Base-by-base conservation (phyloP, 53 echinoderm and acorn worm genomes). In the Stichopus horrens region DNA sequence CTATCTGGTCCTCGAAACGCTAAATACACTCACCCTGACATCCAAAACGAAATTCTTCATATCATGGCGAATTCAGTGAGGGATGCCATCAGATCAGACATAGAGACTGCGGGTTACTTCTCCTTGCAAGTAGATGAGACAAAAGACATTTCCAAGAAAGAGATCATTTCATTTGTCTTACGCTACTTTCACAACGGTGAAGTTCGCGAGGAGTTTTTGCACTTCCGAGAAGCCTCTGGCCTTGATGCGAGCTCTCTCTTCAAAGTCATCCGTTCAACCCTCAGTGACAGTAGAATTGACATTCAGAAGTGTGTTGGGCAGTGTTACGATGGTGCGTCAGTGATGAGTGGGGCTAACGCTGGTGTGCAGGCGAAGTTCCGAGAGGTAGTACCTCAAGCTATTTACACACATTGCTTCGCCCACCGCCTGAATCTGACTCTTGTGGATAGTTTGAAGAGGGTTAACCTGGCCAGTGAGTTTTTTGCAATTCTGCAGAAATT, bases 261-360 rank as follows among this genome's bases (percentile, higher is more conserved):
- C 37, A 52, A 76, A 18, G 66, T 71, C 20, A 92, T 89, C 68
- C n/a, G 21, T 9, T 14, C 83, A 23, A 58, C 53, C 20, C 89
- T 91, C 14, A 21, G 23, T 66, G 85, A 89, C 60, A 83, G 57
- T 65, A 54, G 84, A 20, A 52, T 89, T 13, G 83, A 88, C 59
- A 76, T 76, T 7, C 74, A 75, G 19, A 83, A 82, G 10, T 76
- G 66, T 54, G 87, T 92, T 78, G 92, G 89, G 13, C 89, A 92
- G 22, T 76, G 92, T 19, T 92, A 92, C 55, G 92, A 90, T 55
- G 92, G 92, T 13, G 92, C 92, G 13, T 89, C 89, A 6, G 92
- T 92, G 20, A 86, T 92, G 89, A 89, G 89, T 86, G 92, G 92
- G 9, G 85, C 22, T 9, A 73, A 66, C 65, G 37, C 86, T 58